Evolutionary conservation across 2,113 vertebrate species (phyloP), one percentile per base, ranked within the genome.

Genomic region (Lagopus muta): DNA sequence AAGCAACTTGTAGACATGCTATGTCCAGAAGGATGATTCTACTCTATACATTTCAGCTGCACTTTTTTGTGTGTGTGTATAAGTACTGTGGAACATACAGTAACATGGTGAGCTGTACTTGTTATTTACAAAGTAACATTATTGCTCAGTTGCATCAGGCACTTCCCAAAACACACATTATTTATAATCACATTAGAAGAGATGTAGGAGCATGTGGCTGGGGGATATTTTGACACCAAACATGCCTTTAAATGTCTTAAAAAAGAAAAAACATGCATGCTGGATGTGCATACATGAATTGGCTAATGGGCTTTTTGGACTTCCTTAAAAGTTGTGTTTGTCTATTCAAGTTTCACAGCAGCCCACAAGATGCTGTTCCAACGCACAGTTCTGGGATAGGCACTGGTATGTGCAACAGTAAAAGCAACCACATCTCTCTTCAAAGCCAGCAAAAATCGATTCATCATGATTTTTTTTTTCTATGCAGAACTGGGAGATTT

Each of bases 131-230:
- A 70, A 82, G 64, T 25, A 4, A 40, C 34, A 8, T 36, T 64
- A 22, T 45, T 22, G 2, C 72, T 73, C 38, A 50, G 4, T 54
- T 88, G 10, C 5, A 32, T 27, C 11, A 25, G 14, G 12, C 11
- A 34, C 4, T 57, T 12, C 21, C 19, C 1, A 0, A 0, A 4
- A 82, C 47, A 62, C 36, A 50, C 0, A 0, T 36, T 25, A 30
- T 48, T n/a, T 17, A 38, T 55, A 65, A 30, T 65, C 38, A 30
- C 40, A 42, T 27, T 22, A 74, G 42, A 28, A 54, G 17, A 25
- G 7, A 30, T n/a, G 55, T 2, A 32, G 17, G 4, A n/a, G 0
- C 2, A 1, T 4, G 20, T 30, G 2, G 0, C 1, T 55, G 16
- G 9, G 55, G 13, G 3, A 2, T 78, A 6, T 71, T 82, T 82